phyloP scores from a whole-genome alignment of 30 jellyfish, hydroid and myxozoan species.

The Hydractinia echinata region DNA sequence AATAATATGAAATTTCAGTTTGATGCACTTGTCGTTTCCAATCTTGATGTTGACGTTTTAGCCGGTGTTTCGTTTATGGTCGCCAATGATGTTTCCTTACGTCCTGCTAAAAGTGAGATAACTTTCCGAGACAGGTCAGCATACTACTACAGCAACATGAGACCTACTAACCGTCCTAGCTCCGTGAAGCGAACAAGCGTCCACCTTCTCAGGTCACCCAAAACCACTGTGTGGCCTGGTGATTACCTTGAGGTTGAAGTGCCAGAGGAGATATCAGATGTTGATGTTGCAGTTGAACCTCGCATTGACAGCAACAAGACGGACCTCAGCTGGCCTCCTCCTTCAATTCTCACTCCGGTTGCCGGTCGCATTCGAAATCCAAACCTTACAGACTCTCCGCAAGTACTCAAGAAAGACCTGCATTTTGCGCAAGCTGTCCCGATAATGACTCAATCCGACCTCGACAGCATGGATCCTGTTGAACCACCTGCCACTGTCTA shows the following conservation, averaged over 20 bases:
- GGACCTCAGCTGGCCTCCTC: constrained; percentile 6
- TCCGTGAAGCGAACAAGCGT: neutral
- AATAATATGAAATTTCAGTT: neutral
- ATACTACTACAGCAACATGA: neutral
- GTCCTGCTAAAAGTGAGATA: constrained; percentile 23
- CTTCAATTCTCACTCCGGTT: neutral
- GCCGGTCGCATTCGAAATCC: neutral
- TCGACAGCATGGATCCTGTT: neutral
- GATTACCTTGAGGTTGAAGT: neutral
- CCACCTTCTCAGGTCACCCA: neutral
- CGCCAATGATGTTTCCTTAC: constrained; percentile 15
- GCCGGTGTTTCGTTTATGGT: constrained; percentile 38
- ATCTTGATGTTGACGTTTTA: constrained; percentile 29
- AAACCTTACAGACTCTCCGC: neutral
- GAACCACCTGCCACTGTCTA: constrained; percentile 2
- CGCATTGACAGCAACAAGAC: neutral
- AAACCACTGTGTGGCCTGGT: constrained; percentile 8
- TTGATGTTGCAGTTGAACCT: neutral
- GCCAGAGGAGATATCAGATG: neutral
- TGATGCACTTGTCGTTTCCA: constrained; percentile 36
- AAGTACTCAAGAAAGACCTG: constrained; percentile 1
- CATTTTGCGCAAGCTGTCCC: constrained; percentile 16
- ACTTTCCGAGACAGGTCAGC: neutral
- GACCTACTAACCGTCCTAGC: neutral
- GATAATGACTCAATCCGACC: neutral